Percentiles rank a stretch among this genome's conserved stretches.
phyloP scores from a whole-genome alignment of 1,140 invertebrate species.

The Zaprionus taronus region DNA sequence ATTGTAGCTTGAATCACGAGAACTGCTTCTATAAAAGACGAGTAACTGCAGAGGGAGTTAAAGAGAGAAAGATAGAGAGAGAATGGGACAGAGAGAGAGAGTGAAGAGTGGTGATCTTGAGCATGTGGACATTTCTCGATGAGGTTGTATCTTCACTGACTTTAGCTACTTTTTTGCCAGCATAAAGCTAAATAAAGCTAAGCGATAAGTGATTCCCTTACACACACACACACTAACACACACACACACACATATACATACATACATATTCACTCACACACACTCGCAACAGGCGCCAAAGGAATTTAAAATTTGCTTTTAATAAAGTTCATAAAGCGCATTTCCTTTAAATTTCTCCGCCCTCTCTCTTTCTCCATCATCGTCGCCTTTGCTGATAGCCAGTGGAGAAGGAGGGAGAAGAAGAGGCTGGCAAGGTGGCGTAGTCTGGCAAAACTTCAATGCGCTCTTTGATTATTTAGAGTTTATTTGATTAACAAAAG shows the following conservation, averaged over 20 bases:
- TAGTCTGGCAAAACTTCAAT: slow-evolving; percentile 31
- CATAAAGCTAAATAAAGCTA: no score
- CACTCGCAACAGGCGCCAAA: slow-evolving; percentile 3
- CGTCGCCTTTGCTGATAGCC: not conserved
- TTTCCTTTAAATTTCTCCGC: slow-evolving; percentile 23
- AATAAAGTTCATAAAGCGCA: slow-evolving; percentile 47
- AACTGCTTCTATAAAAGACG: not conserved
- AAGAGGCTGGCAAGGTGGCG: not conserved
- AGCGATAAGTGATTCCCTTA: no score
- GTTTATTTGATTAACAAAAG: slow-evolving; percentile 62
- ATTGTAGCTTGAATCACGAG: slow-evolving; percentile 37
- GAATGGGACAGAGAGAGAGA: not conserved
- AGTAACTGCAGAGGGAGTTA: not conserved
- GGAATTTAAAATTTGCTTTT: slow-evolving; percentile 28
- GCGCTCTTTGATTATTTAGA: slow-evolving; percentile 55
- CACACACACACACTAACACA: not conserved
- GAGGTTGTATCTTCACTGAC: no score
- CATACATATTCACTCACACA: not conserved
- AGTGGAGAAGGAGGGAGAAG: not conserved
- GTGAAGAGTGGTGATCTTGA: not conserved
- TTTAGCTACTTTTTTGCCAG: no score
- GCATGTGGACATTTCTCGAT: not conserved
- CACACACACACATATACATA: not conserved
- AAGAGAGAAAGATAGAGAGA: not conserved
- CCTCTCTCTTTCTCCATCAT: not conserved